Evolutionary conservation across 1,140 invertebrate genomes (phyloP), one percentile per base, ranked within the genome.

Genomic region (Armadillidium nasatum): DNA sequence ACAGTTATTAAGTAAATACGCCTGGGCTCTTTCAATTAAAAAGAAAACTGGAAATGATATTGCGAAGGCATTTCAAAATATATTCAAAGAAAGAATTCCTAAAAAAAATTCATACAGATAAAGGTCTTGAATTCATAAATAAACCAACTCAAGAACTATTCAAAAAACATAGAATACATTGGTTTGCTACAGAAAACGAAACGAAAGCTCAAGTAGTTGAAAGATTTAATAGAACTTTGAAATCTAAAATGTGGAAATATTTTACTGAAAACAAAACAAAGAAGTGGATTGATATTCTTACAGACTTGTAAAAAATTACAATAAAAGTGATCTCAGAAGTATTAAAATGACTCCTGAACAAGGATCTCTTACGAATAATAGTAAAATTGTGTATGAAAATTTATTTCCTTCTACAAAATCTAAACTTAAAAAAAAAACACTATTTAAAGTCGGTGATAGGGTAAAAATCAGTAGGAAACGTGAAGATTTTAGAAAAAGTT

Each of bases 1-100:
- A 84, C 83, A 23, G 82, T 86, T 7, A 87, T 88, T 74, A 85
- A 83, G 83, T 71, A 87, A 86, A 83, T 85, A 82, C 81, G 84
- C 84, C 22, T 87, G 83, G 83, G 83, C 83, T n/a, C 60, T 83
- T 33, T 83, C 85, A 7, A 19, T 88, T 44, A 86, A 86, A 84
- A 83, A 77, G 13, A 88, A 88, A 83, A 85, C 76, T 72, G 84
- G 79, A 21, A 54, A 74, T 76, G 78, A 76, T 81, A 77, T 82
- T 15, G 43, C 76, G 15, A 13, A 79, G 6, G 81, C 79, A 19
- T 81, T 84, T 76, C 45, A 76, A 76, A 81, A 76, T 71, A 80
- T 80, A 71, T 85, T 82, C 78, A 77, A 79, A 33, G 71, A 82
- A 71, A 68, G 73, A 43, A 76, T 73, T 19, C 84, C 86, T 15